A percentile compares a stretch with the other conserved stretches of the same genome.
These are phyloP conservation scores for Mormyrus iriodes DNA, from an alignment of 2,113 vertebrate genomes.

Conservation along the genomic window DNA sequence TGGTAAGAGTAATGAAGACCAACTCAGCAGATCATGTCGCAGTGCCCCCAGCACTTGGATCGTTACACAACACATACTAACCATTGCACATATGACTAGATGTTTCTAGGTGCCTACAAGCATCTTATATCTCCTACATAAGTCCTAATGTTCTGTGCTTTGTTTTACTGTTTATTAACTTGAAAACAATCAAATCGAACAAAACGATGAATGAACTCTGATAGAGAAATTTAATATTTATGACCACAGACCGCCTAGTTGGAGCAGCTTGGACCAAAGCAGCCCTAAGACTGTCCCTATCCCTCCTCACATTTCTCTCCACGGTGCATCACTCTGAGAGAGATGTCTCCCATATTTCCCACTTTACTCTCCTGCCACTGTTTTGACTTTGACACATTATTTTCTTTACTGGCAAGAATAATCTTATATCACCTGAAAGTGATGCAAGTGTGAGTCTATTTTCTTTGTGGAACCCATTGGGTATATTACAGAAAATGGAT, in stretches of 20 bases:
- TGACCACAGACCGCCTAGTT: neutral
- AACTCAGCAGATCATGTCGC: neutral
- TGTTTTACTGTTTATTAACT: neutral
- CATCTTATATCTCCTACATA: neutral
- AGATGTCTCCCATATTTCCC: slow-evolving; percentile 40
- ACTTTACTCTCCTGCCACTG: slow-evolving; percentile 29
- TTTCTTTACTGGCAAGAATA: slow-evolving; percentile 39
- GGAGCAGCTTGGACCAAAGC: neutral
- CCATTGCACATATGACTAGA: neutral
- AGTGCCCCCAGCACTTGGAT: neutral
- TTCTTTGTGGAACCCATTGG: slow-evolving; percentile 28
- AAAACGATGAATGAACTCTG: neutral
- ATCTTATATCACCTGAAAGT: slow-evolving; percentile 41
- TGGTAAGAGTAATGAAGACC: neutral
- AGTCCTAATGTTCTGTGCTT: neutral
- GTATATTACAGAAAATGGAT: slow-evolving; percentile 15
- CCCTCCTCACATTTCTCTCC: neutral
- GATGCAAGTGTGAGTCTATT: slow-evolving; percentile 36
- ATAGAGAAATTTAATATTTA: neutral
- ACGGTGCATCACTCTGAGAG: slow-evolving; percentile 21
- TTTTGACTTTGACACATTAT: slow-evolving; percentile 51
- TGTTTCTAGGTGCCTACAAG: neutral
- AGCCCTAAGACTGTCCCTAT: neutral
- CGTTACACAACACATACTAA: neutral
- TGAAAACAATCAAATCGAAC: neutral